phyloP scores from a whole-genome alignment of 2,113 vertebrate genomes.

The Ictidomys tridecemlineatus region DNA sequence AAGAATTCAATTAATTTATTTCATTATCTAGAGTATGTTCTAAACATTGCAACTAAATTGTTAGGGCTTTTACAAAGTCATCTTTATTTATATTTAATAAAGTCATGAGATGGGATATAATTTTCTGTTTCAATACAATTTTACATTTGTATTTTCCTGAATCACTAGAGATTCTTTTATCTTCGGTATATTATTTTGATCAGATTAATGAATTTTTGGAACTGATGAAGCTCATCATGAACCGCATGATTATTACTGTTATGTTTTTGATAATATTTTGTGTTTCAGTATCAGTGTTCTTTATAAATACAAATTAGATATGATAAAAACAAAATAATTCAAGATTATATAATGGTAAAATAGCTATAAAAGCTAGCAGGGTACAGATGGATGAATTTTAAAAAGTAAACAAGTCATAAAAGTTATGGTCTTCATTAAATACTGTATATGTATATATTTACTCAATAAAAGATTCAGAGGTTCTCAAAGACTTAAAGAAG shows the following conservation, averaged over 20 bases:
- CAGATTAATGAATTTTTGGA: neutral
- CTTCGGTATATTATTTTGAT: neutral
- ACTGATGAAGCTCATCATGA: neutral
- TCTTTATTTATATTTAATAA: neutral
- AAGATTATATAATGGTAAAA: neutral
- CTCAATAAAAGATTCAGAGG: no score
- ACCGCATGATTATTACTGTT: neutral
- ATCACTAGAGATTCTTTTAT: neutral
- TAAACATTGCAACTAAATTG: neutral
- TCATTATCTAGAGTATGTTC: neutral
- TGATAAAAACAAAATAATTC: neutral
- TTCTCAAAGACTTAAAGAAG: no score
- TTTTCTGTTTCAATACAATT: neutral
- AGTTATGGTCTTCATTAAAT: no score
- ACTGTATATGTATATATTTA: no score
- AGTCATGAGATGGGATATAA: neutral
- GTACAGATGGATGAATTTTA: neutral
- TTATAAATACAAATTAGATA: neutral
- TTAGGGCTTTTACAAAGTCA: neutral
- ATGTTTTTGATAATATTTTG: neutral
- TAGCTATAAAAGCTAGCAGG: neutral
- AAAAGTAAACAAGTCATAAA: neutral
- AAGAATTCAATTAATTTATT: neutral
- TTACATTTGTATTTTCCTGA: neutral
- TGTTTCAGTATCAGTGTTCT: neutral